Evolutionary conservation across 2,888 invertebrate species (phyloP).

Genomic region (Sarcophaga subvicina): DNA sequence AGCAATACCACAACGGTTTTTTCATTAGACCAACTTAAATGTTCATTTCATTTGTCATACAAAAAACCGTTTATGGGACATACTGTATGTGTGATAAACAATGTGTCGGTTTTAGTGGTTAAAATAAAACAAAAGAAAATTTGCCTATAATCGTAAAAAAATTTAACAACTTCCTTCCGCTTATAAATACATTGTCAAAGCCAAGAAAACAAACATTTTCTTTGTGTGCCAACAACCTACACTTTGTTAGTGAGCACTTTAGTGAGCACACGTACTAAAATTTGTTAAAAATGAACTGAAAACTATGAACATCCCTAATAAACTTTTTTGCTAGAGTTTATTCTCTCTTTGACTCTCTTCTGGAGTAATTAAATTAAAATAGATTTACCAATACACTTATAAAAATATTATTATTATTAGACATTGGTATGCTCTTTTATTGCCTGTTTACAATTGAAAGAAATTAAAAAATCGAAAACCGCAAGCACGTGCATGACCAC

Average conservation of each 20-base stretch:
- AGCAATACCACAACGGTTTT: not conserved
- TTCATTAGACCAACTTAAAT: not conserved
- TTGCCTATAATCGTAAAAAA: conserved; percentile 54
- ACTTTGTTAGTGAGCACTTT: too few species aligned
- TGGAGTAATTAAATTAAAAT: too few species aligned
- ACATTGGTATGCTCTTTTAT: not conserved
- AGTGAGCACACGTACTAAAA: too few species aligned
- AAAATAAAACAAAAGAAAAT: conserved; percentile 13
- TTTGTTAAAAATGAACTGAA: too few species aligned
- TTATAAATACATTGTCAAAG: conserved; percentile 18
- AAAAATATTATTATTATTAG: not conserved
- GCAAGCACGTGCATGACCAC: conserved; percentile 65
- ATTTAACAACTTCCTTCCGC: conserved; percentile 65
- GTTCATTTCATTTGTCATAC: conserved; percentile 7
- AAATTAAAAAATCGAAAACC: conserved; percentile 38
- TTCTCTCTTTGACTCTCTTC: too few species aligned
- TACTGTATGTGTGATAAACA: too few species aligned
- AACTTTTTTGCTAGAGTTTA: too few species aligned
- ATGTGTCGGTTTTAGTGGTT: not conserved
- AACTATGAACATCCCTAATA: too few species aligned
- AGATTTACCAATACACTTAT: too few species aligned
- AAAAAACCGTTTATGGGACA: conserved; percentile 15
- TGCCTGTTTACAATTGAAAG: not conserved
- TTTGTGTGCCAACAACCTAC: conserved; percentile 28
- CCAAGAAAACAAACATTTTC: conserved; percentile 47